phyloP scores from a whole-genome alignment of 2,797 vertebrate species.

The Carcharodon carcharias region DNA sequence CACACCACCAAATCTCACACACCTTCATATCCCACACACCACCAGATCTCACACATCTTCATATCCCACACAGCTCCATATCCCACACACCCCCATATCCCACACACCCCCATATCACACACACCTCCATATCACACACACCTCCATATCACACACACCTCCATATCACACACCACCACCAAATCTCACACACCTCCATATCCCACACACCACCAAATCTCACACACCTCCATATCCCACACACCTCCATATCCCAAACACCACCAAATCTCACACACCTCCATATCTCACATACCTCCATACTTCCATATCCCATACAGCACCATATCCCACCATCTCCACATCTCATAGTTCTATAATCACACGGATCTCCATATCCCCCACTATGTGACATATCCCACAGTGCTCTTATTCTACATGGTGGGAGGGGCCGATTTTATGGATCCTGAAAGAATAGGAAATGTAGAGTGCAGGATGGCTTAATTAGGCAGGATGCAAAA shows the following conservation, averaged over 20 bases:
- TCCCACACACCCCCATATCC: too few relatives aligned
- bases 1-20: background rate
- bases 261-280: background rate
- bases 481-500: too few relatives aligned
- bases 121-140: background rate
- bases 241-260: background rate
- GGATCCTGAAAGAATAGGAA: too few relatives aligned
- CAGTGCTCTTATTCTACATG: too few relatives aligned
- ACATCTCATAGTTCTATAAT: too few relatives aligned
- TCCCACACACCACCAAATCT: background rate
- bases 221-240: background rate
- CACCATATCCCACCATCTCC: too few relatives aligned
- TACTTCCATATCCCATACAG: background rate
- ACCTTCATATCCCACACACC: background rate
- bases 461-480: too few relatives aligned
- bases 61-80: background rate
- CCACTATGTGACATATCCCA: background rate
- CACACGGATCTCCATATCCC: too few relatives aligned
- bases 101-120: background rate
- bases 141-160: background rate
- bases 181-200: too few relatives aligned
- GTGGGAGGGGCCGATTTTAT: too few relatives aligned
- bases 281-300: background rate
- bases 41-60: too few relatives aligned
- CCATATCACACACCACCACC: background rate